Conservation (phyloP, 2,797 vertebrate species). For the Avahi laniger region DNA sequence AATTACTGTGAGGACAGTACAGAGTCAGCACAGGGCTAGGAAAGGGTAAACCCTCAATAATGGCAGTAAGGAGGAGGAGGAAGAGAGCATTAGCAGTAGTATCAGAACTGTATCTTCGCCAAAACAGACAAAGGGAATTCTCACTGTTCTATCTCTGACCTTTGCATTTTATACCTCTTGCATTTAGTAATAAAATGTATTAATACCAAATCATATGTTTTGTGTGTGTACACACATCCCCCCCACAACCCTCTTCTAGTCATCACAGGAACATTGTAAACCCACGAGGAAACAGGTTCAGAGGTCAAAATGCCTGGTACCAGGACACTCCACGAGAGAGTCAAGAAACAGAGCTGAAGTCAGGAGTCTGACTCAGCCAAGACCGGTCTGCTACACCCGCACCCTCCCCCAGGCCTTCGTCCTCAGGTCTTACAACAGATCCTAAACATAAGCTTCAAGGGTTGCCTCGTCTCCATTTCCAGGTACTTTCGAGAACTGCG, state of each 20-base stretch:
- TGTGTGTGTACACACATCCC: background rate
- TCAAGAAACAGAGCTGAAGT: background rate
- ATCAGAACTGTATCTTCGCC: background rate
- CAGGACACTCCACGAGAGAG: background rate
- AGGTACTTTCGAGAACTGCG: background rate
- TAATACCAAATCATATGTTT: background rate
- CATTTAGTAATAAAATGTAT: background rate
- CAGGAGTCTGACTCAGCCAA: background rate
- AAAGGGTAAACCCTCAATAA: background rate
- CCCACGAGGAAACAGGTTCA: background rate
- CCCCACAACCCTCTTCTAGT: background rate
- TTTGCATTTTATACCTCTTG: background rate
- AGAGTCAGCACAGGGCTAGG: background rate
- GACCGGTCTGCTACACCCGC: background rate
- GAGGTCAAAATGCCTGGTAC: background rate
- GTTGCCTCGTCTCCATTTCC: background rate
- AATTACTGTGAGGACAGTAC: background rate
- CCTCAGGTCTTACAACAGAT: background rate
- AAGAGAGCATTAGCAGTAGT: background rate
- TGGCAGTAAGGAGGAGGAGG: fast-evolving
- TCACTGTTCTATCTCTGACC: background rate
- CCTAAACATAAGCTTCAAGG: background rate
- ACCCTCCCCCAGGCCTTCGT: background rate
- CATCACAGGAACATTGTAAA: background rate
- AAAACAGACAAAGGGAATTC: background rate